These are phyloP conservation scores for Geophilus truncorum DNA, from an alignment of 2,888 invertebrate genomes.

Conservation along the genomic window DNA sequence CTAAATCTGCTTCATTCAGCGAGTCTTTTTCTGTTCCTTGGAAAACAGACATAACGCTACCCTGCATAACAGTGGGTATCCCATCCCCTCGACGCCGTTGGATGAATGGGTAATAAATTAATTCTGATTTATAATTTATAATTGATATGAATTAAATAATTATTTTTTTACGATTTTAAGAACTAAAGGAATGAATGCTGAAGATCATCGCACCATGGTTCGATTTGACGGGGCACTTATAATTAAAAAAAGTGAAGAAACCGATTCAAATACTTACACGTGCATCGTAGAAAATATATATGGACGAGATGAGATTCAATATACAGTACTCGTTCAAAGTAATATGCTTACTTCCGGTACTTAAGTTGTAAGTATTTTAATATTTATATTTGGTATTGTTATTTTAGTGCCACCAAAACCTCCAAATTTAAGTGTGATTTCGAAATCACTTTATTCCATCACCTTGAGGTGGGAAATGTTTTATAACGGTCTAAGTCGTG, in stretches of 20 bases:
- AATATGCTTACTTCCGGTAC: too few relatives aligned
- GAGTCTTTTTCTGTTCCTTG: background rate
- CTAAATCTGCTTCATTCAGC: background rate
- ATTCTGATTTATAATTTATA: background rate
- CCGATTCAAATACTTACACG: background rate
- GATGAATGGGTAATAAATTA: background rate
- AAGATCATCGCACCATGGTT: background rate
- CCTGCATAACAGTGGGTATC: background rate
- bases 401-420: conserved; percentile 39
- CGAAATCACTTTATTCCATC: conserved; percentile 38
- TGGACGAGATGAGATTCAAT: conserved; percentile 1
- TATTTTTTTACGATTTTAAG: background rate
- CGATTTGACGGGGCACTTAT: conserved; percentile 23
- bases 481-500: background rate
- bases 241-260: background rate
- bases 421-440: conserved; percentile 37
- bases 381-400: too few relatives aligned
- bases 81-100: background rate
- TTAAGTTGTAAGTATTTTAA: too few relatives aligned
- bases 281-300: conserved; percentile 3
- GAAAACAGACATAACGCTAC: background rate
- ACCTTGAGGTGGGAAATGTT: conserved; percentile 37
- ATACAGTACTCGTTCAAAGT: conserved; percentile 12
- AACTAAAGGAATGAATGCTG: background rate
- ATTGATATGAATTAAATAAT: background rate